Conservation (phyloP, 2,888 invertebrate genomes). For the Gari tellinella region DNA sequence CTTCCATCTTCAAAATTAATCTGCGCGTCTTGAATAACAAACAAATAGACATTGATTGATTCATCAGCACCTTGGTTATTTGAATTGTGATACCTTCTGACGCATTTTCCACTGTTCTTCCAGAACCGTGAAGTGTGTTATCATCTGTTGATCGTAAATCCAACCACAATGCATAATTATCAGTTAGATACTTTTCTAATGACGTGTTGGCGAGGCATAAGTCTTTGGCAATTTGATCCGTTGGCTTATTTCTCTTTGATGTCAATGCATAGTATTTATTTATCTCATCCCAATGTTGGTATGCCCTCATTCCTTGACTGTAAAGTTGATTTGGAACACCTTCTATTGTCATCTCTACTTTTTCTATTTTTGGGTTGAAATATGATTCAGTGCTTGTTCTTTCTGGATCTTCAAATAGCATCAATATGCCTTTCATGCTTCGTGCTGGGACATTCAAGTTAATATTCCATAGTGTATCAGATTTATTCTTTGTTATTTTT, state of each 20-base stretch:
- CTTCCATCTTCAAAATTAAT: slow-evolving; percentile 54
- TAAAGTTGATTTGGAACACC: slow-evolving; percentile 61
- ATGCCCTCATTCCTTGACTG: slow-evolving; percentile 52
- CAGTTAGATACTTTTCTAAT: slow-evolving; percentile 36
- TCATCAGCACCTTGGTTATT: slow-evolving; percentile 44
- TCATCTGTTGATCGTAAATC: slow-evolving; percentile 46
- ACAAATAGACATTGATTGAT: slow-evolving; percentile 46
- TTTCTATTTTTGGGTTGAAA: slow-evolving; percentile 53
- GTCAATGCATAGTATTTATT: slow-evolving; percentile 35
- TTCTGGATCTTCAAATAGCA: slow-evolving; percentile 50
- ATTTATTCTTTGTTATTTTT: slow-evolving; percentile 44
- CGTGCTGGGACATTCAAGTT: slow-evolving; percentile 51
- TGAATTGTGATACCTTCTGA: slow-evolving; percentile 49
- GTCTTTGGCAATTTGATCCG: slow-evolving; percentile 30
- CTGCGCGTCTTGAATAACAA: slow-evolving; percentile 53
- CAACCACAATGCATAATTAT: slow-evolving; percentile 47
- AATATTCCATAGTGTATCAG: slow-evolving; percentile 57
- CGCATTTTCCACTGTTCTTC: slow-evolving; percentile 48
- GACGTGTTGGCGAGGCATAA: slow-evolving; percentile 16
- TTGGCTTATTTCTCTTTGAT: slow-evolving; percentile 26
- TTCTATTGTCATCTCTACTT: slow-evolving; percentile 56
- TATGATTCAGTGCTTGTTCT: slow-evolving; percentile 24
- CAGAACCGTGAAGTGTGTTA: slow-evolving; percentile 49
- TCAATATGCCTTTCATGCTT: slow-evolving; percentile 60
- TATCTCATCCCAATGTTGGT: slow-evolving; percentile 61